These are phyloP conservation scores for Leptodactylus fuscus DNA, from an alignment of 2,113 vertebrate genomes.

Conservation along the genomic window DNA sequence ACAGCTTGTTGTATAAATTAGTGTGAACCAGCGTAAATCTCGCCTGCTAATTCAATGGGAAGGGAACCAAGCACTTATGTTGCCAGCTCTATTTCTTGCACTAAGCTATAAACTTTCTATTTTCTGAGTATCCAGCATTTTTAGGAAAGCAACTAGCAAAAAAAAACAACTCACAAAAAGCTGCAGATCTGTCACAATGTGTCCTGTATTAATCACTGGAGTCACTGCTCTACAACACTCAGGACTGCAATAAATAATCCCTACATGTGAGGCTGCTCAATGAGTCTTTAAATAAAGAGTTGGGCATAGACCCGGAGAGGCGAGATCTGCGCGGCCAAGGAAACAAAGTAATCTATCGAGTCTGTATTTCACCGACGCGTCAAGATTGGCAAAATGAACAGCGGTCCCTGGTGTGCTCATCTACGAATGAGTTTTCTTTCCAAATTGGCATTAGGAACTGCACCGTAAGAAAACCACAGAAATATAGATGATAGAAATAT, in stretches of 20 bases:
- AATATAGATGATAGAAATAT: not conserved
- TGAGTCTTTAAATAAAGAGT: conserved; percentile 29
- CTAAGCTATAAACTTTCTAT: conserved; percentile 23
- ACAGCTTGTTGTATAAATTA: conserved; percentile 5
- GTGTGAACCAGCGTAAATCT: not conserved
- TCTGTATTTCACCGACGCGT: not conserved
- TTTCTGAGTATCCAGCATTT: conserved; percentile 36
- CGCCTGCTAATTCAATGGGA: not conserved
- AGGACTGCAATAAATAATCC: conserved; percentile 21
- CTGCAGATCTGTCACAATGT: not conserved
- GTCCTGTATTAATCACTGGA: conserved; percentile 11
- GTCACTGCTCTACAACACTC: not conserved
- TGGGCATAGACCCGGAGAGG: not conserved
- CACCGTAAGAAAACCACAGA: not conserved
- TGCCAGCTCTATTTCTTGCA: not conserved
- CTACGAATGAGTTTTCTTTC: conserved; percentile 27
- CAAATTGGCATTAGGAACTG: conserved; percentile 14
- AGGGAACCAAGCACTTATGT: not conserved
- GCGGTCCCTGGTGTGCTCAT: conserved; percentile 12
- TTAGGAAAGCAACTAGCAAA: not conserved
- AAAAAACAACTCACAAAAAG: not conserved
- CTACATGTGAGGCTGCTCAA: not conserved
- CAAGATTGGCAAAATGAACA: conserved; percentile 18
- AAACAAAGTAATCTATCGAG: conserved; percentile 21
- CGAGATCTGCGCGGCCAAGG: conserved; percentile 9